phyloP scores from a whole-genome alignment of 1,140 invertebrate species.

The Trinorchestia longiramus region DNA sequence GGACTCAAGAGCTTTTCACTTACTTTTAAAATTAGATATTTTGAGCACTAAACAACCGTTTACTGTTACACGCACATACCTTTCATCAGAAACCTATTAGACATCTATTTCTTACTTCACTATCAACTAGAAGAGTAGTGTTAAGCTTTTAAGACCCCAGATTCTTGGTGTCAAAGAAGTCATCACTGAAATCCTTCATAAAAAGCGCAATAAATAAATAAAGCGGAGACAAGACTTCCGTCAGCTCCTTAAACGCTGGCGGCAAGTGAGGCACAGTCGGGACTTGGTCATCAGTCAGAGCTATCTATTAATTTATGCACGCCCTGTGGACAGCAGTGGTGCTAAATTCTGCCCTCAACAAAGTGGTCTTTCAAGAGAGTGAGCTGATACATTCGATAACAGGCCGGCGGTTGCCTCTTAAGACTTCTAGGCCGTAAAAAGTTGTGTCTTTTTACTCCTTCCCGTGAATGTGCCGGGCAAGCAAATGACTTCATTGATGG shows the following conservation, averaged over 20 bases:
- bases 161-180: neutral
- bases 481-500: slow-evolving; percentile 31
- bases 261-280: neutral
- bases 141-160: neutral
- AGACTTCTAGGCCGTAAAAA: neutral
- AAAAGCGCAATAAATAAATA: neutral
- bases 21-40: no score
- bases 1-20: no score
- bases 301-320: slow-evolving; percentile 53
- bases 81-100: no score
- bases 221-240: neutral
- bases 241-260: neutral
- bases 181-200: neutral
- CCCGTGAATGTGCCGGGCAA: neutral
- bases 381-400: slow-evolving; percentile 12
- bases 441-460: neutral
- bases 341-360: neutral
- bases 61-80: no score
- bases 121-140: neutral
- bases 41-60: no score
- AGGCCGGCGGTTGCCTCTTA: neutral
- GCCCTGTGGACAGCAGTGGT: neutral
- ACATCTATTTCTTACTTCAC: neutral
- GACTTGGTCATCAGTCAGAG: slow-evolving; percentile 23
- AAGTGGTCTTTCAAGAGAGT: neutral